Evolutionary conservation across 2,113 vertebrate genomes (phyloP).

Genomic region (Rousettus leschenaultii): DNA sequence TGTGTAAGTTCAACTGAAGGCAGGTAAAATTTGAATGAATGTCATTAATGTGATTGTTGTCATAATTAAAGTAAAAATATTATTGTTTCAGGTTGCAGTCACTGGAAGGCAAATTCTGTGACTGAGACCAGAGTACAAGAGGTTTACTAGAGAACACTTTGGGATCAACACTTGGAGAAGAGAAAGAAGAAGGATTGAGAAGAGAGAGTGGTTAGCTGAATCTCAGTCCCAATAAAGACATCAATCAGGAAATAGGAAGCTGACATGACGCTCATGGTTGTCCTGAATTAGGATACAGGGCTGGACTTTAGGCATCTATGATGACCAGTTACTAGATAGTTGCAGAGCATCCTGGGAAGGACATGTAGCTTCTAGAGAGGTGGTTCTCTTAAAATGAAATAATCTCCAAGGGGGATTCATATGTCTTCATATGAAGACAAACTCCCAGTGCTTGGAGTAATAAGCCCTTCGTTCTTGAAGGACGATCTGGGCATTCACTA

Average conservation of each 20-base stretch:
- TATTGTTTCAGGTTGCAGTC: neutral
- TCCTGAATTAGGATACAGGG: neutral
- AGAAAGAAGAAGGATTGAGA: neutral
- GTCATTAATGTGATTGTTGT: neutral
- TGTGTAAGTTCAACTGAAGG: neutral
- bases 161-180: neutral
- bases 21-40: neutral
- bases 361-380: neutral
- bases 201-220: neutral
- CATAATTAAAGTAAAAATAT: neutral
- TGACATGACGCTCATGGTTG: neutral
- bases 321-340: neutral
- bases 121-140: neutral
- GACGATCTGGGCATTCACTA: neutral
- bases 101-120: neutral
- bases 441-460: neutral
- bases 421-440: neutral
- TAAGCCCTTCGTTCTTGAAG: neutral
- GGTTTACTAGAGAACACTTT: neutral
- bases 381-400: neutral
- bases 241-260: neutral
- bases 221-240: neutral
- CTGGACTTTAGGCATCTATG: rapidly evolving
- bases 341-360: neutral
- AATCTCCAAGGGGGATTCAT: neutral